These are phyloP conservation scores for Temnothorax unifasciatus DNA, from an alignment of 2,888 invertebrate species.

Conservation along the genomic window DNA sequence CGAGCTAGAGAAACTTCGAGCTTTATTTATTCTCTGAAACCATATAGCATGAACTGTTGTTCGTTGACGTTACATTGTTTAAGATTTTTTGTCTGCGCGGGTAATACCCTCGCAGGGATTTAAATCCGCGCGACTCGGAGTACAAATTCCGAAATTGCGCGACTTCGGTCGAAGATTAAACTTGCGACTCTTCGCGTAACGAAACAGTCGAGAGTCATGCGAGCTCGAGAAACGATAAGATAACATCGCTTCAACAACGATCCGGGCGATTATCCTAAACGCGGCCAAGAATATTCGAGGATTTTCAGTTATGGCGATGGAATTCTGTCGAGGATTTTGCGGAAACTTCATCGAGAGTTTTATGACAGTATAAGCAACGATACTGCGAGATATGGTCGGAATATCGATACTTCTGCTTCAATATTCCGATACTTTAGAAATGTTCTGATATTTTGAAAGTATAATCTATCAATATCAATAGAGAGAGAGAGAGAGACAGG, in stretches of 20 bases:
- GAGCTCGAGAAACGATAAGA: slow-evolving; percentile 41
- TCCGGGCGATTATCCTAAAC: slow-evolving; percentile 35
- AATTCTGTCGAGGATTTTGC: slow-evolving; percentile 31
- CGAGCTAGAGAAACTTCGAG: neutral
- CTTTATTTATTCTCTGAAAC: neutral
- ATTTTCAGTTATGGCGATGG: slow-evolving; percentile 30
- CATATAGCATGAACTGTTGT: neutral
- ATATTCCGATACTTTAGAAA: slow-evolving; percentile 31
- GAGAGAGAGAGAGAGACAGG: neutral
- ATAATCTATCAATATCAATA: slow-evolving; percentile 41
- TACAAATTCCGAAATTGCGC: slow-evolving; percentile 25
- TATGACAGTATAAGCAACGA: slow-evolving; percentile 8
- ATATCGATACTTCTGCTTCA: slow-evolving; percentile 34
- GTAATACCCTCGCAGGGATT: neutral
- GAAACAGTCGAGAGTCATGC: slow-evolving; percentile 44
- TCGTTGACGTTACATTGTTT: slow-evolving; percentile 4
- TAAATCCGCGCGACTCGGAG: slow-evolving; percentile 14
- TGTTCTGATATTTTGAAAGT: slow-evolving; percentile 44
- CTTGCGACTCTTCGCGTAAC: slow-evolving; percentile 43
- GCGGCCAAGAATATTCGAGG: slow-evolving; percentile 27
- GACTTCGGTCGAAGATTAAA: slow-evolving; percentile 37
- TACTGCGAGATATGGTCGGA: neutral
- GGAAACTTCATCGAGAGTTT: slow-evolving; percentile 17
- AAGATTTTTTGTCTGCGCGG: neutral
- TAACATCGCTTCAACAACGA: slow-evolving; percentile 44